Percentiles rank a stretch among this genome's conserved stretches.
Evolutionary conservation across 37 sponge, comb jelly and placozoan genomes (phyloP).

Genomic region (Corticium candelabrum): DNA sequence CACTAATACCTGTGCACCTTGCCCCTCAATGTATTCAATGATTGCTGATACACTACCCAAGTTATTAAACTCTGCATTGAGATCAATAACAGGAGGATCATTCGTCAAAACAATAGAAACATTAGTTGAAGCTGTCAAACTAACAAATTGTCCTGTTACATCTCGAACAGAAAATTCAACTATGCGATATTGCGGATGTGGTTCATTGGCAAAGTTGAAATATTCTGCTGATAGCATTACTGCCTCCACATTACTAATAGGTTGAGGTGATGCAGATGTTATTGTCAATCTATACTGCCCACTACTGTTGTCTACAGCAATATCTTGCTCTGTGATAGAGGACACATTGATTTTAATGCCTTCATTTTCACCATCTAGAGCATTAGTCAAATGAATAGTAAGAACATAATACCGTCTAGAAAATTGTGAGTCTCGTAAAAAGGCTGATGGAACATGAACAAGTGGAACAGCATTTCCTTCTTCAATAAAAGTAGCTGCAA

Average conservation of each 20-base stretch:
- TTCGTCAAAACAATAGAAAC: constrained; percentile 39
- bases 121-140: constrained; percentile 28
- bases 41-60: constrained; percentile 31
- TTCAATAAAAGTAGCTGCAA: constrained; percentile 34
- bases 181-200: constrained; percentile 29
- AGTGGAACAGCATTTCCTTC: constrained; percentile 36
- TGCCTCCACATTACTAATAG: constrained; percentile 35
- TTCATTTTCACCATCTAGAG: constrained; percentile 39
- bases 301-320: background rate
- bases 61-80: constrained; percentile 31
- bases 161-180: constrained; percentile 42
- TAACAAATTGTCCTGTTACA: constrained; percentile 31
- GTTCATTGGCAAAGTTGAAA: constrained; percentile 67
- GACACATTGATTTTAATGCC: constrained; percentile 24
- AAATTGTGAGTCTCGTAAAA: constrained; percentile 36
- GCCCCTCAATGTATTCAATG: constrained; percentile 58
- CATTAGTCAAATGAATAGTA: constrained; percentile 24
- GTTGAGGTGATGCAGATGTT: constrained; percentile 9
- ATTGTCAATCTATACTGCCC: constrained; percentile 12
- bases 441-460: constrained; percentile 41
- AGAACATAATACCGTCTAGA: constrained; percentile 31
- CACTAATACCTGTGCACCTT: constrained; percentile 38
- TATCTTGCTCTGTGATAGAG: background rate
- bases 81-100: constrained; percentile 60
- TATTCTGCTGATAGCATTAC: constrained; percentile 64